Percentiles rank a stretch among this genome's conserved stretches.
phyloP scores from a whole-genome alignment of 2,113 vertebrate species.

The Ursus arctos region DNA sequence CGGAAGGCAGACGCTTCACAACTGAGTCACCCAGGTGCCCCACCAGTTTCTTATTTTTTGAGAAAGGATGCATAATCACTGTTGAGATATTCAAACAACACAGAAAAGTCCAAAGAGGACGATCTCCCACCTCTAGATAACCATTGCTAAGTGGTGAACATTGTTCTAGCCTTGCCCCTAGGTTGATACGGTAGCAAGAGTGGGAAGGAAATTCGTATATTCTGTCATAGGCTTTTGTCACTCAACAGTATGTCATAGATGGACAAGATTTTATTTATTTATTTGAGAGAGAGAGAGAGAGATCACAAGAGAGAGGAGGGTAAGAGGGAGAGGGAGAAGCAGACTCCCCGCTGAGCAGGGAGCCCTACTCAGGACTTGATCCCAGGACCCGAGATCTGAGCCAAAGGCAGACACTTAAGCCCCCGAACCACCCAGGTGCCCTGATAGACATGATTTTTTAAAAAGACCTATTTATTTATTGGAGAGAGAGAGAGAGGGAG shows the following conservation, averaged over 20 bases:
- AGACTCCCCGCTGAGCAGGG: too few relatives aligned
- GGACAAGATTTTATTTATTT: neutral
- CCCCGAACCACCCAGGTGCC: too few relatives aligned
- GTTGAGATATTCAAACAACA: neutral
- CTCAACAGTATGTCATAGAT: neutral
- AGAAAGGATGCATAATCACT: neutral
- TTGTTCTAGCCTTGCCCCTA: neutral
- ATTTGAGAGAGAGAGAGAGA: too few relatives aligned
- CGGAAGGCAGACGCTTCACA: neutral
- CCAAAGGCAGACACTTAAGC: too few relatives aligned
- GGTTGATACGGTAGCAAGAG: neutral
- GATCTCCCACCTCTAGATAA: neutral
- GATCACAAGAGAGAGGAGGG: too few relatives aligned
- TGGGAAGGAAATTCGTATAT: neutral
- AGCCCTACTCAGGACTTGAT: too few relatives aligned
- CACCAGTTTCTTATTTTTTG: neutral
- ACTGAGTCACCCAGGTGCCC: too few relatives aligned
- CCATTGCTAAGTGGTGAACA: neutral
- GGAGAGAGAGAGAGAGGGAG: too few relatives aligned
- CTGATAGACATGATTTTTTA: neutral
- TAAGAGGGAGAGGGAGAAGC: too few relatives aligned
- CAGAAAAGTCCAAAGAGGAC: neutral
- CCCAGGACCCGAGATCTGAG: too few relatives aligned
- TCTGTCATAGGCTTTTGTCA: neutral
- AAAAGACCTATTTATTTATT: too few relatives aligned